Base-by-base conservation (phyloP, 1,140 invertebrate genomes). In the Plectrocnemia conspersa region DNA sequence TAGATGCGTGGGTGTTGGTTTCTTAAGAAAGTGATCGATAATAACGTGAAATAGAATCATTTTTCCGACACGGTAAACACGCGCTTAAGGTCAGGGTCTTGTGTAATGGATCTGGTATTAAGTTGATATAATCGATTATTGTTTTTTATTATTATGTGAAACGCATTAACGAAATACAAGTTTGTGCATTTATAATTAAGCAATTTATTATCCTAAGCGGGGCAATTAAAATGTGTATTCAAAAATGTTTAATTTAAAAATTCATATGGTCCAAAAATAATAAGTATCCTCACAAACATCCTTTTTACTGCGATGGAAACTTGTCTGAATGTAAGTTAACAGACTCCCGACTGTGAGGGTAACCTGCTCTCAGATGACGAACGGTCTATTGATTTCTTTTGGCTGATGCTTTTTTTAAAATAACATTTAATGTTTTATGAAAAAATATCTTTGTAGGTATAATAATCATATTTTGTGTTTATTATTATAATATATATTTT, bases 211-310 rank as follows among this genome's bases (percentile, higher is more conserved):
- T n/a, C n/a, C n/a, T n/a, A n/a, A n/a, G n/a, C n/a, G n/a, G n/a
- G n/a, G n/a, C n/a, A n/a, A n/a, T n/a, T n/a, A n/a, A n/a, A n/a
- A n/a, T n/a, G n/a, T n/a, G n/a, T n/a, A n/a, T n/a, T n/a, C n/a
- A n/a, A n/a, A n/a, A n/a, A n/a, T n/a, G n/a, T n/a, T n/a, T n/a
- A n/a, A n/a, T n/a, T n/a, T n/a, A 38, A 16, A 38, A 38, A 6
- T 38, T 10, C 35, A 38, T 38, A 38, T 11, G n/a, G 6, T 7
- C 15, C n/a, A 15, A 33, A 56, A 40, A 41, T 45, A 57, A 57
- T 57, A 38, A 48, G 50, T 52, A 45, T 57, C 55, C 46, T 13
- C 49, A 52, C 55, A 52, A 57, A 52, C 55, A 44, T 57, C 48
- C 47, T 35, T 41, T 57, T 57, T 57, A 52, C 46, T 40, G 32